A percentile compares a stretch with the other conserved stretches of the same genome.
phyloP scores from a whole-genome alignment of 2,888 invertebrate species.

The Zaprionus lineosus region DNA sequence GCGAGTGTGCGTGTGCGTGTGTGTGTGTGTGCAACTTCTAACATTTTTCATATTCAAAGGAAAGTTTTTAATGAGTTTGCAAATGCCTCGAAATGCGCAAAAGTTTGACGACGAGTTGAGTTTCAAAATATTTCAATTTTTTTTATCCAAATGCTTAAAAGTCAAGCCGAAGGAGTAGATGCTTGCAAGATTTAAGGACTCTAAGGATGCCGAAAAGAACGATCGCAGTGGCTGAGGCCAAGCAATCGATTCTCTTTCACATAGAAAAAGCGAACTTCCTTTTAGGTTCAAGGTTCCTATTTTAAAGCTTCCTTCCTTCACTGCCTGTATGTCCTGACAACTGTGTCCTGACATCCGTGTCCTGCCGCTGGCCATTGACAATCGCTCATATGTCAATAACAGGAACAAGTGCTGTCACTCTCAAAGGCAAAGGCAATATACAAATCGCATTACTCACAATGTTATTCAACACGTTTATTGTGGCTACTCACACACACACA shows the following conservation, averaged over 20 bases:
- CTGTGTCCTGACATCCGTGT: no score
- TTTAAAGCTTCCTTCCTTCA: no score
- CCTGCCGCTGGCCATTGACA: constrained; percentile 6
- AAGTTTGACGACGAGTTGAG: constrained; percentile 32
- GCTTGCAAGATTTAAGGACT: no score
- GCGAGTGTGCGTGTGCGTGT: not conserved
- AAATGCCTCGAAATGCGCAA: constrained; percentile 60
- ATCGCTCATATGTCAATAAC: constrained; percentile 50
- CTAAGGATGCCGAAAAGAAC: no score
- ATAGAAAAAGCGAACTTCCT: no score
- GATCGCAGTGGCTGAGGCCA: no score
- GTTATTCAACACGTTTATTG: constrained; percentile 44
- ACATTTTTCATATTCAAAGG: constrained; percentile 15
- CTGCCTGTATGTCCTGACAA: no score
- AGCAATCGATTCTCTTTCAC: no score
- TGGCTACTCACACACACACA: constrained; percentile 10
- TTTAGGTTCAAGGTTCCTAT: constrained; percentile 22
- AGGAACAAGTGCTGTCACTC: constrained; percentile 51
- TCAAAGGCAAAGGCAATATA: constrained; percentile 28
- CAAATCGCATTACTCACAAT: constrained; percentile 16
- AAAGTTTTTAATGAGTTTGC: constrained; percentile 80
- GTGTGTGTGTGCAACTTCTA: constrained; percentile 33
- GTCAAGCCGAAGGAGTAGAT: no score
- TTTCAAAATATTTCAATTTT: no score
- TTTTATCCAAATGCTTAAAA: no score